These are phyloP conservation scores for Drosophila willistoni DNA, from an alignment of 1,140 invertebrate species.

Conservation along the genomic window DNA sequence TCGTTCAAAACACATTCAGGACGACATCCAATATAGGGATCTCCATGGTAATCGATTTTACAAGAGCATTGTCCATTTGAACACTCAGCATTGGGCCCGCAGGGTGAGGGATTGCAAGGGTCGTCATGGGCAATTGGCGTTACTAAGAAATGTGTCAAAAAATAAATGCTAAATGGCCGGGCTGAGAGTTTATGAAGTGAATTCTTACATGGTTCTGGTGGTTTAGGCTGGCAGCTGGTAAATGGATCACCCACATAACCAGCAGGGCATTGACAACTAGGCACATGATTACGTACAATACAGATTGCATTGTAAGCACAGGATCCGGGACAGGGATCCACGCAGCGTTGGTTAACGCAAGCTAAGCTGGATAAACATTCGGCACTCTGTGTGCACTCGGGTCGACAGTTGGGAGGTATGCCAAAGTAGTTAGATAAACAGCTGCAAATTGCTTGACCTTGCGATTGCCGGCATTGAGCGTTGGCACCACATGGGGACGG, in stretches of 20 bases:
- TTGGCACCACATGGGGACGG: constrained; percentile 83
- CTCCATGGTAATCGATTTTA: constrained; percentile 86
- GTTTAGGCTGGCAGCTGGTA: constrained; percentile 56
- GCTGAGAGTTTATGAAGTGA: neutral
- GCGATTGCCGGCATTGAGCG: constrained; percentile 55
- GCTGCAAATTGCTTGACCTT: constrained; percentile 83
- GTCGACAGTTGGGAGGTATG: constrained; percentile 85
- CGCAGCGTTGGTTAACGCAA: constrained; percentile 85
- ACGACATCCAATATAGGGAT: constrained; percentile 77
- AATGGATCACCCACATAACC: constrained; percentile 89
- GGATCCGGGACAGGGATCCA: constrained; percentile 85
- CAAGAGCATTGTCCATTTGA: constrained; percentile 85
- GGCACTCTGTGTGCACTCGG: constrained; percentile 86
- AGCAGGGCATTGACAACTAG: constrained; percentile 87
- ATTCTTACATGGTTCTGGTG: constrained; percentile 61
- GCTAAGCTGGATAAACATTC: constrained; percentile 85
- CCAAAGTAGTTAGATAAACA: constrained; percentile 84
- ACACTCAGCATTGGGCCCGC: constrained; percentile 87
- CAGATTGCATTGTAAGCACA: constrained; percentile 88
- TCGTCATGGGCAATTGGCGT: constrained; percentile 63
- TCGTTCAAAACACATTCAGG: constrained; percentile 67
- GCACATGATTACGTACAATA: constrained; percentile 86
- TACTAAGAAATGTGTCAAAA: constrained; percentile 77
- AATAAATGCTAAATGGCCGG: constrained; percentile 4
- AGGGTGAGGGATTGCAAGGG: constrained; percentile 88